Percentiles rank a stretch among this genome's conserved stretches.
These are phyloP conservation scores for Drosophila parabipectinata DNA, from an alignment of 1,140 invertebrate genomes.

Conservation along the genomic window DNA sequence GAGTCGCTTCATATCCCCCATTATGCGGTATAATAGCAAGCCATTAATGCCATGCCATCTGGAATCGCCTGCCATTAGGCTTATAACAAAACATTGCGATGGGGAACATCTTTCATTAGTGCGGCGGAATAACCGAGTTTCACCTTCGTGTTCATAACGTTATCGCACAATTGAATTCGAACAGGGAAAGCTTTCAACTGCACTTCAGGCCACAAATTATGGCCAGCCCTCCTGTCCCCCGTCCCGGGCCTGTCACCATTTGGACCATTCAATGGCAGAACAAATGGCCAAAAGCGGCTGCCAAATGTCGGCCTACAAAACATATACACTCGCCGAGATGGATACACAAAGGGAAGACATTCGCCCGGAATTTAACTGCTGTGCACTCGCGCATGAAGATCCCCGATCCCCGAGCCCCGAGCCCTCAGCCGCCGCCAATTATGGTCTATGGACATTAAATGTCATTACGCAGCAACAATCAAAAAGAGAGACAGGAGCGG, in stretches of 20 bases:
- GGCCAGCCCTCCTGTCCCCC: constrained; percentile 1
- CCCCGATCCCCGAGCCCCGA: neutral
- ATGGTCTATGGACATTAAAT: constrained; percentile 80
- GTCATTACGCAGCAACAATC: constrained; percentile 80
- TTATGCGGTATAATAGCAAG: constrained; percentile 9
- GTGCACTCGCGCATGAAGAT: constrained; percentile 71
- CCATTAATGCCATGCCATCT: constrained; percentile 37
- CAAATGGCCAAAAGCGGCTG: constrained; percentile 54
- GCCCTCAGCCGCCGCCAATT: constrained; percentile 54
- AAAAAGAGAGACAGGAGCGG: constrained; percentile 50
- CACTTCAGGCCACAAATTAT: constrained; percentile 61
- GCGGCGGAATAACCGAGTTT: constrained; percentile 27
- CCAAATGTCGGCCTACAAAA: constrained; percentile 56
- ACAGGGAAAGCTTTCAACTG: constrained; percentile 42
- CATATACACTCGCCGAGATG: constrained; percentile 15
- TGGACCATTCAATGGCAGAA: constrained; percentile 43
- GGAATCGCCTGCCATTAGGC: constrained; percentile 26
- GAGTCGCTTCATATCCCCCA: neutral
- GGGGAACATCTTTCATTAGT: constrained; percentile 36
- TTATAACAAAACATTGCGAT: constrained; percentile 9
- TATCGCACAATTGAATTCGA: constrained; percentile 71
- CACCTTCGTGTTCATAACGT: constrained; percentile 69
- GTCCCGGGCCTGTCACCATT: constrained; percentile 8
- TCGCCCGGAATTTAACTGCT: constrained; percentile 71
- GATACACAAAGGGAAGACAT: constrained; percentile 49